These are phyloP conservation scores for Oxyteleia sp. DNA, from an alignment of 2,888 invertebrate genomes.

Conservation along the genomic window DNA sequence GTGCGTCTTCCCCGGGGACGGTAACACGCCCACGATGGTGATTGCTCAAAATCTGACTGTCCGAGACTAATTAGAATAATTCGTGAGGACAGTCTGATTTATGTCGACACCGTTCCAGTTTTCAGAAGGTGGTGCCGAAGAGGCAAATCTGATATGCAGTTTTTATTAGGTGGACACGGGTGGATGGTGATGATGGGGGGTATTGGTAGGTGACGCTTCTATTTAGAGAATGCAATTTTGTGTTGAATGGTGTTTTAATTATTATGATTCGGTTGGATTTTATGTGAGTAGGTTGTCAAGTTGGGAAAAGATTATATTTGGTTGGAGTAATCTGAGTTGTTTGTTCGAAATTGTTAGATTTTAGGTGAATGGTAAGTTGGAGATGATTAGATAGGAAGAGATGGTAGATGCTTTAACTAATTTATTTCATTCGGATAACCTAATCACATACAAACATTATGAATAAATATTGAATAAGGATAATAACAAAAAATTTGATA, in stretches of 20 bases:
- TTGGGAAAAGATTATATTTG: no score
- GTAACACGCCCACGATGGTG: conserved; percentile 80
- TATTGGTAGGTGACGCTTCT: conserved; percentile 13
- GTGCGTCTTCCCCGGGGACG: conserved; percentile 83
- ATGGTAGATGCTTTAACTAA: no score
- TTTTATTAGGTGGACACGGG: background rate
- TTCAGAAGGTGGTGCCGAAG: conserved; percentile 6
- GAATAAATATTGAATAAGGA: no score
- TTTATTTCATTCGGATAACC: no score
- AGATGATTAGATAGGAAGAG: no score
- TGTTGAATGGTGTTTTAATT: conserved; percentile 42
- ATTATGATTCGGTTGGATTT: background rate
- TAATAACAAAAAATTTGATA: no score
- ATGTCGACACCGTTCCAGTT: conserved; percentile 42
- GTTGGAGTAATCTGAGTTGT: no score
- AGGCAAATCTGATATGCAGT: conserved; percentile 15
- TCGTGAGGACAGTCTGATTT: conserved; percentile 70
- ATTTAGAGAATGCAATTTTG: conserved; percentile 32
- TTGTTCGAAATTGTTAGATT: no score
- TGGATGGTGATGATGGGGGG: background rate
- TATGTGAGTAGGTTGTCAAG: no score
- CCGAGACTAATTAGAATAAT: conserved; percentile 78
- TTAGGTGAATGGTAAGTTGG: no score
- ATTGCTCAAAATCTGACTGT: conserved; percentile 85
- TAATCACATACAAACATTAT: no score